phyloP scores from a whole-genome alignment of 2,113 vertebrate genomes.

The Martes martes region DNA sequence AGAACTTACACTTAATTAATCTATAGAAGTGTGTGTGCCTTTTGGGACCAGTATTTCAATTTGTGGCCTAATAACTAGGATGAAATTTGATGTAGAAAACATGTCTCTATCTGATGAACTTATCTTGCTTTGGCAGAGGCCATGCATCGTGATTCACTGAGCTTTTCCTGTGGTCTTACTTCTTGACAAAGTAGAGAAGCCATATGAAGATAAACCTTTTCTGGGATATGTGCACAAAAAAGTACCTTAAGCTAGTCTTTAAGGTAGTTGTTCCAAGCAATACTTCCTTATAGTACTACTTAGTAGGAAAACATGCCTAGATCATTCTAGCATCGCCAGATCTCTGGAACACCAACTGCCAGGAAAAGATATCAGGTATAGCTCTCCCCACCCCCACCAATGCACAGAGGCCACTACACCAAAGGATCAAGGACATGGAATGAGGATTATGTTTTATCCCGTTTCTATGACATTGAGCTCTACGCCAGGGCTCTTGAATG shows the following conservation, averaged over 20 bases:
- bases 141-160: neutral
- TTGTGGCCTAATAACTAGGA: neutral
- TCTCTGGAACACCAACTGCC: neutral
- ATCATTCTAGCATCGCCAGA: neutral
- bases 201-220: conserved; percentile 3
- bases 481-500: conserved; percentile 15
- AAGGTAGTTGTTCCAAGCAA: neutral
- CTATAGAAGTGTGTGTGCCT: neutral
- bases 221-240: neutral
- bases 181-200: conserved; percentile 21
- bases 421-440: conserved; percentile 52
- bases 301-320: neutral
- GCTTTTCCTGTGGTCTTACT: conserved; percentile 18
- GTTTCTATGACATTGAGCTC: conserved; percentile 35
- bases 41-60: neutral
- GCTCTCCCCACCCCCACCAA: neutral
- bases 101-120: conserved; percentile 13
- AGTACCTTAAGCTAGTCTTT: neutral
- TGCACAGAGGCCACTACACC: neutral
- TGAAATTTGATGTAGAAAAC: neutral
- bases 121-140: neutral
- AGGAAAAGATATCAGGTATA: neutral
- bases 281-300: neutral
- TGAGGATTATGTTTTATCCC: conserved; percentile 55
- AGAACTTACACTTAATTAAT: neutral